Conservation (phyloP, 2,113 vertebrate genomes). For the Peromyscus leucopus region DNA sequence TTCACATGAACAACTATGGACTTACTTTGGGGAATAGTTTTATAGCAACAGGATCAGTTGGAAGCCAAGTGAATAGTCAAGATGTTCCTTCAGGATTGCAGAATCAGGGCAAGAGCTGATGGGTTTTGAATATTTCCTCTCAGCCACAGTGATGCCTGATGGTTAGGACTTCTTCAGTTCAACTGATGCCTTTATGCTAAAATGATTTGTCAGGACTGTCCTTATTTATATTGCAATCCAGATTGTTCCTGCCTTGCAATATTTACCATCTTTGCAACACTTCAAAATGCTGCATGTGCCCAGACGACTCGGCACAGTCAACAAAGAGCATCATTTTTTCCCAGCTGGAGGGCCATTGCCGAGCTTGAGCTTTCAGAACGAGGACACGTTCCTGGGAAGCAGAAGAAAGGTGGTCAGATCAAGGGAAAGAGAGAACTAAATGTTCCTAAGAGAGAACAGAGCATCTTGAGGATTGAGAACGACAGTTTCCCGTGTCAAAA, state of each 20-base stretch:
- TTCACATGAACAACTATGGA: constrained; percentile 13
- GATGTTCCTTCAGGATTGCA: not conserved
- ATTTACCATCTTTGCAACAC: constrained; percentile 37
- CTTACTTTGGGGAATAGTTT: not conserved
- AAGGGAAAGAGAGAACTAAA: not conserved
- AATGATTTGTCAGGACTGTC: not conserved
- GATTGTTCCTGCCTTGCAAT: constrained; percentile 40
- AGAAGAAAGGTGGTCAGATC: not conserved
- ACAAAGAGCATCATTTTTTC: constrained; percentile 8
- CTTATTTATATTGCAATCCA: constrained; percentile 34
- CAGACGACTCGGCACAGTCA: not conserved
- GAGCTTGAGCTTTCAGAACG: not conserved
- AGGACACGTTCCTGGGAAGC: not conserved
- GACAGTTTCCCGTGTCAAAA: not conserved
- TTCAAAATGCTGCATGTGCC: constrained; percentile 34
- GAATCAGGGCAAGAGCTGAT: not conserved
- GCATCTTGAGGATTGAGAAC: not conserved
- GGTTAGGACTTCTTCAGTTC: constrained; percentile 9
- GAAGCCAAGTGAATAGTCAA: constrained; percentile 1
- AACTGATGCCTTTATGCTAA: constrained; percentile 16
- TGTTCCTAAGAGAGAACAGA: not conserved
- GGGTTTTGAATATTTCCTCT: not conserved
- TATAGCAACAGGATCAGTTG: not conserved
- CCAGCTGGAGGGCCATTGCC: not conserved
- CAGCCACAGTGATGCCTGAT: not conserved